Evolutionary conservation across 2,113 vertebrate genomes (phyloP), one percentile per base, ranked within the genome.

Genomic region (Takifugu flavidus): DNA sequence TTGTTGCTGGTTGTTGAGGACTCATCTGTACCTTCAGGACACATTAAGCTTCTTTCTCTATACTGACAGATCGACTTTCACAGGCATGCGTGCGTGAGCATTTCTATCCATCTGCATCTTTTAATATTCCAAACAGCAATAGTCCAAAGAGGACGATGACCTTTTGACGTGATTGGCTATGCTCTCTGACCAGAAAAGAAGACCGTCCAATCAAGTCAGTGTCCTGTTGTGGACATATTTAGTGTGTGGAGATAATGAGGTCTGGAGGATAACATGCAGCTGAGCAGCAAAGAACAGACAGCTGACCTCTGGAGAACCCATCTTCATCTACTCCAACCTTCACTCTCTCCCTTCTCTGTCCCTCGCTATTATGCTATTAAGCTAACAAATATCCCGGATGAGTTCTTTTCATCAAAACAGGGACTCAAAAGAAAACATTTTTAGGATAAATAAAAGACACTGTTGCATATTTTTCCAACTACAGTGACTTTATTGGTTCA

Each of bases 141-240:
- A 56, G 70, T 13, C 66, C 65, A 70, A 44, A 55, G 14, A 66
- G 52, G 44, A 28, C n/a, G 39, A 47, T 11, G 43, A 85, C 75
- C 79, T 80, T 84, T 28, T 65, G 52, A 44, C 43, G 20, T 42
- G 57, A 81, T 75, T 83, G 75, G 79, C 61, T 2, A 14, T 45
- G 53, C 27, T 6, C 56, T 0, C 58, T 47, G 49, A 53, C 63
- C 25, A 11, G 6, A 34, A 26, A 52, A 45, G 1, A 7, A 34
- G 5, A 25, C 58, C 42, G 62, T 74, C 77, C 71, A 69, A 60
- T 81, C 60, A 76, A 53, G 74, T 55, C 26, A 74, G 61, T 6
- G n/a, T 42, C 53, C 51, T 49, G 8, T 12, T 27, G 7, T 46
- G 62, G 43, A 62, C 62, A 39, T 53, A 75, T 75, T 67, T 53